These are phyloP conservation scores for Phoeniculus purpureus DNA, from an alignment of 2,797 vertebrate species.

Conservation along the genomic window DNA sequence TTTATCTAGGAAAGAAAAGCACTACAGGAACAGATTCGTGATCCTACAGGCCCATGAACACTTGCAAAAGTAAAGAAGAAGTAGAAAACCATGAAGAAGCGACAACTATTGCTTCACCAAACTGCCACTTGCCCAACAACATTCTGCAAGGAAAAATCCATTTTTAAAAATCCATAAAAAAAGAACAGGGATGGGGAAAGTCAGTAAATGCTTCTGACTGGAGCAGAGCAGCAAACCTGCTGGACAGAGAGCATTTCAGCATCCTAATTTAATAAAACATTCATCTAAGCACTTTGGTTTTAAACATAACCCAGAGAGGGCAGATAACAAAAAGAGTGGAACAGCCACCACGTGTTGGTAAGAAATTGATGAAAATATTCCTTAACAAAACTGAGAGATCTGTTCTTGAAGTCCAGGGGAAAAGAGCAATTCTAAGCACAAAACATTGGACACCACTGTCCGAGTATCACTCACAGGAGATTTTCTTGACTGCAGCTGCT, in stretches of 20 bases:
- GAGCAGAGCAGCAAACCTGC: not conserved
- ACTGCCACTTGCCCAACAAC: not conserved
- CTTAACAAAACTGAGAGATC: not conserved
- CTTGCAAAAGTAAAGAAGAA: not conserved
- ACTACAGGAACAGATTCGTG: not conserved
- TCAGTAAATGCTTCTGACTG: not conserved
- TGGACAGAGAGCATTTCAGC: not conserved
- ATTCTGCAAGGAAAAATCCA: not conserved
- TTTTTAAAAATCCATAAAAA: not conserved
- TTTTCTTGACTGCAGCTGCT: not conserved
- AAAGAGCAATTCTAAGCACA: not conserved
- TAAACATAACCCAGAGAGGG: not conserved
- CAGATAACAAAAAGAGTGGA: accelerated
- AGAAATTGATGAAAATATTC: not conserved
- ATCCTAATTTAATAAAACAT: not conserved
- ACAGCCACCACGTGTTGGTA: not conserved
- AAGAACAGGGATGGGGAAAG: too few relatives aligned
- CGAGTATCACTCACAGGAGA: not conserved
- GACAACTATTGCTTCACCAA: not conserved
- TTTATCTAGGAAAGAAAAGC: not conserved
- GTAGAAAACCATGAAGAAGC: not conserved
- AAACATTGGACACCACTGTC: not conserved
- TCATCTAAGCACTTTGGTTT: not conserved
- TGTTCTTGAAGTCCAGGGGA: not conserved
- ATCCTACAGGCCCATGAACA: not conserved